These are phyloP conservation scores for Spea multiplicata DNA, from an alignment of 2,113 vertebrate genomes.

Conservation along the genomic window DNA sequence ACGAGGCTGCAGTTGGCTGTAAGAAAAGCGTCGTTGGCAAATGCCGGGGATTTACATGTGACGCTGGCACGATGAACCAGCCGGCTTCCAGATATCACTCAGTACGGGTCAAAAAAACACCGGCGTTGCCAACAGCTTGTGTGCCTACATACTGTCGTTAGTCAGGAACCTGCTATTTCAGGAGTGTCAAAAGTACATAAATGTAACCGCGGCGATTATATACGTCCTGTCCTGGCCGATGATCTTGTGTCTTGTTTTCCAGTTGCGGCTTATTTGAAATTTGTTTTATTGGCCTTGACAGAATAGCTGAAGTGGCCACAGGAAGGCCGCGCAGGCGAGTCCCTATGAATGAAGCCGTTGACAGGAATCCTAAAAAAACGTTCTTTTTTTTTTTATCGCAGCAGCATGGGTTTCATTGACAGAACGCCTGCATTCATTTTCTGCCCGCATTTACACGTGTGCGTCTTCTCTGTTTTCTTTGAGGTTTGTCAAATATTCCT, in stretches of 20 bases:
- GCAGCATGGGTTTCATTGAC: background rate
- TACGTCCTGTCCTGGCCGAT: constrained; percentile 5
- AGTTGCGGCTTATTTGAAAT: constrained; percentile 29
- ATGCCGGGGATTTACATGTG: constrained; percentile 15
- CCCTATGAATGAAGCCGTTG: constrained; percentile 17
- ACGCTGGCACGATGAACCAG: constrained; percentile 4
- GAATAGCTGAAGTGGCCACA: constrained; percentile 16
- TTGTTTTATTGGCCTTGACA: constrained; percentile 28
- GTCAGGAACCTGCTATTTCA: constrained; percentile 25
- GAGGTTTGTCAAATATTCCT: background rate
- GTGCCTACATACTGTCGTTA: constrained; percentile 18
- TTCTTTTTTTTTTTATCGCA: background rate
- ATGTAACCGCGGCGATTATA: constrained; percentile 34
- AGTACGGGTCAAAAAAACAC: constrained; percentile 24
- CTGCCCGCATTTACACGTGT: background rate
- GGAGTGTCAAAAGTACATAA: constrained; percentile 26
- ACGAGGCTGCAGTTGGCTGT: constrained; percentile 12
- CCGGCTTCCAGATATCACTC: constrained; percentile 25
- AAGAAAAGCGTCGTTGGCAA: constrained; percentile 12
- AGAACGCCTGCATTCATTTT: background rate
- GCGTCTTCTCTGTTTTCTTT: background rate
- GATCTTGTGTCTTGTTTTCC: constrained; percentile 22
- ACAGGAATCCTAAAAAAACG: constrained; percentile 1
- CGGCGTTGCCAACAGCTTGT: constrained; percentile 9
- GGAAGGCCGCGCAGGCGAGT: constrained; percentile 2